These are phyloP conservation scores for Drosophila lacicola DNA, from an alignment of 2,888 invertebrate genomes.

Conservation along the genomic window DNA sequence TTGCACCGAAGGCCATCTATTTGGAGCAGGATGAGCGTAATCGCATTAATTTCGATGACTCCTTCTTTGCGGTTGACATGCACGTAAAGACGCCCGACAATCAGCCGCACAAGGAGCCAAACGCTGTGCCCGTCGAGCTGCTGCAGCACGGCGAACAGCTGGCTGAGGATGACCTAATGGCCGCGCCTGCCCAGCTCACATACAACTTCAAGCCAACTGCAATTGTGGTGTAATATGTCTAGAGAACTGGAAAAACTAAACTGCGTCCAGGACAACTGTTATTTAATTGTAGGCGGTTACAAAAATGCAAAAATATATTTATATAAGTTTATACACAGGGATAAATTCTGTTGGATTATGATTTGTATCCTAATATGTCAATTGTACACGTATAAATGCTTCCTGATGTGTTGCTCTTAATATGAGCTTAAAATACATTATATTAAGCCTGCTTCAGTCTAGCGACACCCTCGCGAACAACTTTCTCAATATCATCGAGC, in stretches of 20 bases:
- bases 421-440: neutral
- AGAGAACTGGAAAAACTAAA: neutral
- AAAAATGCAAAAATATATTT: conserved; percentile 57
- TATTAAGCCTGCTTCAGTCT: conserved; percentile 23
- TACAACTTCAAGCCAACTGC: conserved; percentile 50
- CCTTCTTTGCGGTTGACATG: conserved; percentile 82
- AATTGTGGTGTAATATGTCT: conserved; percentile 4
- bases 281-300: conserved; percentile 61
- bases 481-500: conserved; percentile 90
- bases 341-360: conserved; percentile 15
- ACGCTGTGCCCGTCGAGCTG: conserved; percentile 30
- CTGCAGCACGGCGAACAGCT: conserved; percentile 64
- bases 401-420: neutral
- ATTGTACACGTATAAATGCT: neutral
- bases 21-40: conserved; percentile 79
- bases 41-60: conserved; percentile 83
- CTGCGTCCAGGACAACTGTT: conserved; percentile 29
- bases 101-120: conserved; percentile 70
- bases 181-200: conserved; percentile 70
- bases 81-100: conserved; percentile 79
- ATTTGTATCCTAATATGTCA: neutral
- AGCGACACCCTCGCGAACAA: conserved; percentile 71
- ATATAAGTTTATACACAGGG: conserved; percentile 32
- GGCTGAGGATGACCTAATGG: conserved; percentile 76
- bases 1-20: conserved; percentile 71